Conservation (phyloP, 2,113 vertebrate species). For the Gila orcuttii region DNA sequence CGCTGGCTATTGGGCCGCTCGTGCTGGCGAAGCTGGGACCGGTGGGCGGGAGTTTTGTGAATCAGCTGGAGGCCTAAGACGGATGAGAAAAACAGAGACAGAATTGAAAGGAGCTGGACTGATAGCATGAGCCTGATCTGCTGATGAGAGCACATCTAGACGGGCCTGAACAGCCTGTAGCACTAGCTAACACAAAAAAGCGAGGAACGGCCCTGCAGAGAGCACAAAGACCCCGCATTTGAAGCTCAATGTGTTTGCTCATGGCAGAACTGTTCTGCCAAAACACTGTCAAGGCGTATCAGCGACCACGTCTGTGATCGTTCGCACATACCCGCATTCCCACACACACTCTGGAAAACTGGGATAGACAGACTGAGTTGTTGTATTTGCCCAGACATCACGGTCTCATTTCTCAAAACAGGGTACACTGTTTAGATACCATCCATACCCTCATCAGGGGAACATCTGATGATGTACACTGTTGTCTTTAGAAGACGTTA, state of each 20-base stretch:
- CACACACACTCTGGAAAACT: conserved; percentile 57
- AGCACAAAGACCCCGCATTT: conserved; percentile 56
- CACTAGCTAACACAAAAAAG: conserved; percentile 14
- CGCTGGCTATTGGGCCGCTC: conserved; percentile 11
- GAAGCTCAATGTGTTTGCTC: conserved; percentile 65
- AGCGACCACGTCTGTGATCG: conserved; percentile 60
- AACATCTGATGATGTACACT: background rate
- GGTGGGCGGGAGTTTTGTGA: conserved; percentile 28
- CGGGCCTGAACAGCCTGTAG: conserved; percentile 15
- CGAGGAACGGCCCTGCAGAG: background rate
- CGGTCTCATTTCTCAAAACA: conserved; percentile 39
- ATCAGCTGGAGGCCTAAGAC: conserved; percentile 3
- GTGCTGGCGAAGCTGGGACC: background rate
- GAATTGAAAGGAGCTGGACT: background rate
- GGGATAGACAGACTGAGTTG: conserved; percentile 58
- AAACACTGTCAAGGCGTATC: conserved; percentile 76
- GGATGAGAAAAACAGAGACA: conserved; percentile 42
- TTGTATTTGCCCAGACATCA: conserved; percentile 68
- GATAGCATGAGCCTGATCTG: background rate
- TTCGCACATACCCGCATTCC: conserved; percentile 53
- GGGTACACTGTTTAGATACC: background rate
- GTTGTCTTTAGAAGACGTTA: background rate
- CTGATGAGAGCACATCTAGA: conserved; percentile 25
- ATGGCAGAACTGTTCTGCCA: conserved; percentile 68
- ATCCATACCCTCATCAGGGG: conserved; percentile 20